These are phyloP conservation scores for Megalops cyprinoides DNA, from an alignment of 2,797 vertebrate genomes.

Conservation along the genomic window DNA sequence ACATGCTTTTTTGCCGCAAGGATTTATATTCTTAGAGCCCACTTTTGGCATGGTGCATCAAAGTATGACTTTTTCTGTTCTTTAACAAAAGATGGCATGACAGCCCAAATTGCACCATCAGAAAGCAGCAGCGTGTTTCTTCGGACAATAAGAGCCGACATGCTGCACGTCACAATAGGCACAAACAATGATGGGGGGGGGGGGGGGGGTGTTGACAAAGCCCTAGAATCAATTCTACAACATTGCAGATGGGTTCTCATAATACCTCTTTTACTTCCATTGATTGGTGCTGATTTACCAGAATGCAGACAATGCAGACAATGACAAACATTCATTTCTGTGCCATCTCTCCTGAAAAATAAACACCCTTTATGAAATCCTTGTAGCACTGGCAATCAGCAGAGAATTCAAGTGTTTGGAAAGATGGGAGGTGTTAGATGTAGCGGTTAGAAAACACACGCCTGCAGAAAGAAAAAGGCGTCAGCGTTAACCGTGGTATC, in stretches of 20 bases:
- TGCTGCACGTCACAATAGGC: neutral
- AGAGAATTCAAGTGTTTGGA: neutral
- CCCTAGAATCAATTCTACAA: neutral
- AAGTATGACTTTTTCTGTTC: neutral
- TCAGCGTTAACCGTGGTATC: neutral
- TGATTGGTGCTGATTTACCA: neutral
- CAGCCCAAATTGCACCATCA: constrained; percentile 11
- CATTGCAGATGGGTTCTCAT: neutral
- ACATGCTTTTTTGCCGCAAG: neutral
- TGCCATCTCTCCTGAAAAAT: constrained; percentile 2
- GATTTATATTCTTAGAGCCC: constrained; percentile 19
- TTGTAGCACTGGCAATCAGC: neutral
- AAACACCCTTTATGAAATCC: neutral
- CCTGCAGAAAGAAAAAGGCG: neutral
- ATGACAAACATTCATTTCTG: neutral
- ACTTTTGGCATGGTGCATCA: neutral
- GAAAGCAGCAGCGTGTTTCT: neutral
- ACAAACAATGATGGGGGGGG: neutral
- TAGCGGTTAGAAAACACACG: neutral
- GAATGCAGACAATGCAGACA: neutral
- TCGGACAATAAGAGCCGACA: neutral
- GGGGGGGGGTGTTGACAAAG: neutral
- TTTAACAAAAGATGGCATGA: constrained; percentile 2
- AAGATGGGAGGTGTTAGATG: neutral
- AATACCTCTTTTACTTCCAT: neutral